Percentiles rank a stretch among this genome's conserved stretches.
phyloP scores from a whole-genome alignment of 2,888 invertebrate genomes.

The Ommatoiulus sabulosus region DNA sequence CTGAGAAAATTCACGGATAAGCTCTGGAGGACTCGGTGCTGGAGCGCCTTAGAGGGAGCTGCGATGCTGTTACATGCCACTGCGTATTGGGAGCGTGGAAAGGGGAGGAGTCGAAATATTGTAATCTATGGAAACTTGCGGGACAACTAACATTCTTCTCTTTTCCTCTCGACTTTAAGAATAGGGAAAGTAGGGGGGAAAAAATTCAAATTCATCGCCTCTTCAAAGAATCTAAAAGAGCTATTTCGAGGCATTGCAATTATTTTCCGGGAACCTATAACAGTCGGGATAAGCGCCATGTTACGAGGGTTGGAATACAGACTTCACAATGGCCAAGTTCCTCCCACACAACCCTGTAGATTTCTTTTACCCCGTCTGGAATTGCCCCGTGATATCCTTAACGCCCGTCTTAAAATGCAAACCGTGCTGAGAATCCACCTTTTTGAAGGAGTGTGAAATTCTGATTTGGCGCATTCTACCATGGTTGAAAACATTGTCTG shows the following conservation, averaged over 20 bases:
- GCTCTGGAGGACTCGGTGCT: not conserved
- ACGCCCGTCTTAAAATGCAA: too few relatives aligned
- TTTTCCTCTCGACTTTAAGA: not conserved
- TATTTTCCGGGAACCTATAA: not conserved
- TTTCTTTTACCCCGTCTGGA: constrained; percentile 2
- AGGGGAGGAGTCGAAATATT: not conserved
- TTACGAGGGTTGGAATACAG: not conserved
- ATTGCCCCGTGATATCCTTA: not conserved
- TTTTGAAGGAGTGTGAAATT: too few relatives aligned
- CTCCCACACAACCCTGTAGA: not conserved
- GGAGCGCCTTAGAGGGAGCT: constrained; percentile 11
- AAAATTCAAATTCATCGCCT: not conserved
- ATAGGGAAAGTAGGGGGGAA: not conserved
- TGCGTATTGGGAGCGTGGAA: not conserved
- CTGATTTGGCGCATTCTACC: not conserved
- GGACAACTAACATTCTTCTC: not conserved
- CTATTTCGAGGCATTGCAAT: constrained; percentile 20
- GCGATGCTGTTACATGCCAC: not conserved
- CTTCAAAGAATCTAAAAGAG: not conserved
- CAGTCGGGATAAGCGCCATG: not conserved
- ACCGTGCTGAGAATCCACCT: too few relatives aligned
- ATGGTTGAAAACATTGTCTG: not conserved
- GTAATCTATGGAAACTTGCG: not conserved
- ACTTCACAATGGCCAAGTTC: not conserved
- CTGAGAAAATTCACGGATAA: not conserved